phyloP scores from a whole-genome alignment of 2,113 vertebrate species.

The Forbesichthys agassizii region DNA sequence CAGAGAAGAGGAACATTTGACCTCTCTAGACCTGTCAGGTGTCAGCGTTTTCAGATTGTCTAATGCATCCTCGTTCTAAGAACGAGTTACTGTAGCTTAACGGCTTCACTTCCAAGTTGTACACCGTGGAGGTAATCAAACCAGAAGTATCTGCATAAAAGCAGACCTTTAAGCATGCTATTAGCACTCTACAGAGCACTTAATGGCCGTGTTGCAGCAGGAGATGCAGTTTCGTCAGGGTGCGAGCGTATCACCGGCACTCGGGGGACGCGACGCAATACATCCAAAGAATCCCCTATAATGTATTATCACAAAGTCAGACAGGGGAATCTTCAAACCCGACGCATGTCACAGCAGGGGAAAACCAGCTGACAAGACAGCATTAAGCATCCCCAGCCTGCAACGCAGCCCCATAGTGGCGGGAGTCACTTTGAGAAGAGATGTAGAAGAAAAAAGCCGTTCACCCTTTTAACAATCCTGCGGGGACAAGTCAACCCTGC shows the following conservation, averaged over 20 bases:
- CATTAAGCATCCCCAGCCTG: slow-evolving; percentile 11
- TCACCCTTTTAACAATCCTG: slow-evolving; percentile 67
- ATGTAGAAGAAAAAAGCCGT: slow-evolving; percentile 9
- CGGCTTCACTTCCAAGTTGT: slow-evolving; percentile 13
- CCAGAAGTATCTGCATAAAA: slow-evolving; percentile 8
- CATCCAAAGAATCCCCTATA: slow-evolving; percentile 60
- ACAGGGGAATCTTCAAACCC: slow-evolving; percentile 68
- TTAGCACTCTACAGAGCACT: slow-evolving; percentile 28
- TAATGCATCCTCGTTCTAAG: background rate
- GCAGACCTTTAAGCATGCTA: slow-evolving; percentile 19
- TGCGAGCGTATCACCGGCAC: slow-evolving; percentile 41
- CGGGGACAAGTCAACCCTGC: slow-evolving; percentile 65
- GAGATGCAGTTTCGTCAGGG: slow-evolving; percentile 39
- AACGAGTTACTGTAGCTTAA: background rate
- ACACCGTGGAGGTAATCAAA: slow-evolving; percentile 4
- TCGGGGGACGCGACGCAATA: slow-evolving; percentile 39
- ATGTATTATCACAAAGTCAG: slow-evolving; percentile 68
- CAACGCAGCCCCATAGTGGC: background rate
- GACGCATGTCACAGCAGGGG: slow-evolving; percentile 56
- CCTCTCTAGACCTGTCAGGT: too few species aligned
- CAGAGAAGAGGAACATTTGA: too few species aligned
- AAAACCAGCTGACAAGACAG: slow-evolving; percentile 70
- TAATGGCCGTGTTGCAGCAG: slow-evolving; percentile 8
- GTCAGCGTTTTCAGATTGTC: background rate
- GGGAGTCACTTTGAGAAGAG: slow-evolving; percentile 68